Percentiles rank a stretch among this genome's conserved stretches.
These are phyloP conservation scores for Physella acuta DNA, from an alignment of 1,140 invertebrate genomes.

Conservation along the genomic window DNA sequence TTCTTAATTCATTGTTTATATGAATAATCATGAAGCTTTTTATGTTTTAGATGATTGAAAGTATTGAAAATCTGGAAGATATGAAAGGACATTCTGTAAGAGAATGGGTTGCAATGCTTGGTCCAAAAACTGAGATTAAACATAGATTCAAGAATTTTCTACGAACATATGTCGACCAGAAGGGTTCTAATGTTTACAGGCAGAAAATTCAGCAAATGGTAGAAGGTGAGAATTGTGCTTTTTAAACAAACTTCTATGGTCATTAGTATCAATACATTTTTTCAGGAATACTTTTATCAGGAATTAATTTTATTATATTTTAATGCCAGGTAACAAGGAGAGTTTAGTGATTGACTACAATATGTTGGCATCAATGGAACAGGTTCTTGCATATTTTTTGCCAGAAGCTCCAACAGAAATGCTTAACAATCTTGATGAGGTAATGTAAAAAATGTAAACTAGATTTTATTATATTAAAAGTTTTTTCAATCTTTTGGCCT, in stretches of 20 bases:
- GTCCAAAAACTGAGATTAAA: constrained; percentile 92
- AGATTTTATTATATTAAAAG: too few species aligned
- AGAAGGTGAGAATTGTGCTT: constrained; percentile 66
- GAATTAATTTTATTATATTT: too few species aligned
- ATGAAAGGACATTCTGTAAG: constrained; percentile 83
- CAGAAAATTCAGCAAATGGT: constrained; percentile 94
- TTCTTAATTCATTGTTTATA: not conserved
- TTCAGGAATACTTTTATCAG: not conserved
- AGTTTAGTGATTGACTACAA: constrained; percentile 95
- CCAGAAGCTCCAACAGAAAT: constrained; percentile 97
- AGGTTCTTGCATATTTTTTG: constrained; percentile 92
- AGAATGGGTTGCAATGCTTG: constrained; percentile 95
- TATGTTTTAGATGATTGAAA: constrained; percentile 78
- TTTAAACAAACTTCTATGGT: not conserved
- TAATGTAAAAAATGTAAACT: too few species aligned
- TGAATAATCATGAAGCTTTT: not conserved
- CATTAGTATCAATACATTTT: not conserved
- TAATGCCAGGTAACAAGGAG: constrained; percentile 65
- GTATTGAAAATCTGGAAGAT: constrained; percentile 97
- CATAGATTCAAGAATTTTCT: constrained; percentile 96
- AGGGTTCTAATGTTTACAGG: constrained; percentile 86
- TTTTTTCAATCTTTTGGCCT: too few species aligned
- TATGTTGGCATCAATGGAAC: constrained; percentile 83
- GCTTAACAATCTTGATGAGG: constrained; percentile 92
- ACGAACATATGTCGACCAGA: constrained; percentile 83